Conservation (phyloP, 2,888 invertebrate species). For the Nineta flava region DNA sequence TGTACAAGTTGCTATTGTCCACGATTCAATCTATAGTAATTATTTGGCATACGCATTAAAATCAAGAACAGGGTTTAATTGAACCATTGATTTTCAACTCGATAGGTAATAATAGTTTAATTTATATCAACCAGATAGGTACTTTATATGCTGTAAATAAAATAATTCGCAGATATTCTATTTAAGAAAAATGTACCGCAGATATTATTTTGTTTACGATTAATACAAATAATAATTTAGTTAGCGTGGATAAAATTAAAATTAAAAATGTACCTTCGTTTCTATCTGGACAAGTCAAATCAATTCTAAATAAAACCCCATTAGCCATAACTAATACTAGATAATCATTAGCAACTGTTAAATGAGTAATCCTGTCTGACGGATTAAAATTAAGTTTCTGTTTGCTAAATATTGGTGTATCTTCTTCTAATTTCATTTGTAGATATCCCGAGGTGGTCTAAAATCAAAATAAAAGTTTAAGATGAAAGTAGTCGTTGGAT, state of each 20-base stretch:
- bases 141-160: no score
- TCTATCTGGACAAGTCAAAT: slow-evolving; percentile 61
- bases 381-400: slow-evolving; percentile 69
- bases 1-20: no score
- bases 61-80: no score
- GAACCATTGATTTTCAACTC: no score
- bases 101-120: no score
- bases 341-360: slow-evolving; percentile 68
- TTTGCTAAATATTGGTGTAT: slow-evolving; percentile 74
- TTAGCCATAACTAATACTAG: slow-evolving; percentile 74
- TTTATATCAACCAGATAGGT: no score
- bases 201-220: no score
- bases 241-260: slow-evolving; percentile 4
- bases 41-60: no score
- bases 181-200: no score
- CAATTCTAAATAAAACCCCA: slow-evolving; percentile 62
- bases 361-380: slow-evolving; percentile 60
- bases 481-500: slow-evolving; percentile 8
- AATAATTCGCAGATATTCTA: no score
- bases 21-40: no score
- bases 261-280: slow-evolving; percentile 46
- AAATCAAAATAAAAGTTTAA: slow-evolving; percentile 15
- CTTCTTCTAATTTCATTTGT: slow-evolving; percentile 47
- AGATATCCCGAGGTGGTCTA: slow-evolving; percentile 35
- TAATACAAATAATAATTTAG: background rate